Evolutionary conservation across 1,140 invertebrate genomes (phyloP), one percentile per base, ranked within the genome.

Genomic region (Brachionus calyciflorus): DNA sequence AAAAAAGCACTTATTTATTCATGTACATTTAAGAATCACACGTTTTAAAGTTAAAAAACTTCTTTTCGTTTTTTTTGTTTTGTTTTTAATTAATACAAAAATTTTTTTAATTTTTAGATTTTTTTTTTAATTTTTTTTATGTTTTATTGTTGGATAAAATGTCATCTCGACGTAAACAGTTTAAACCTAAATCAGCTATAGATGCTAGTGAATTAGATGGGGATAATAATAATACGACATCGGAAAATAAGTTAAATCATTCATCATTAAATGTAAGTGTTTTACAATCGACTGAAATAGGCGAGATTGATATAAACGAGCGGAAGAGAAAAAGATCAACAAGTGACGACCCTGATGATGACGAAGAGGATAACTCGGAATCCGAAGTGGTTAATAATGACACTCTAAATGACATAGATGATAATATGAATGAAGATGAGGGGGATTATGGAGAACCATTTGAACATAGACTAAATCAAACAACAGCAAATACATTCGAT

Each of bases 291-390:
- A 17, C 55, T 28, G 19, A n/a, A 1, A 55, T 14, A 24, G 26
- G n/a, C 0, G 9, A 14, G 1, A 10, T n/a, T 17, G 55, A 60
- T 9, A 30, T 17, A 26, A 60, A 60, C 30, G 55, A 60, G 19
- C 55, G 79, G 79, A 33, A 65, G 78, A 41, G 78, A 78, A 77
- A 80, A 80, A 12, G 78, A 78, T 37, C 81, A 30, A 60, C 55
- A 0, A 60, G 55, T 9, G 80, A 79, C 26, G 81, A 81, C 10
- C 81, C 81, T 3, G 79, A 80, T 5, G 80, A 80, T 33, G 51
- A 78, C 1, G 68, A 79, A 7, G 77, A 78, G 60, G 82, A 80
- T 7, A 79, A 83, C 3, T 49, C 48, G n/a, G 65, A 51, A 33
- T 60, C 55, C 28, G 30, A 14, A 17, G 81, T 60, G 9, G 48